These are phyloP conservation scores for Ypsolopha sequella DNA, from an alignment of 2,888 invertebrate species.

Conservation along the genomic window DNA sequence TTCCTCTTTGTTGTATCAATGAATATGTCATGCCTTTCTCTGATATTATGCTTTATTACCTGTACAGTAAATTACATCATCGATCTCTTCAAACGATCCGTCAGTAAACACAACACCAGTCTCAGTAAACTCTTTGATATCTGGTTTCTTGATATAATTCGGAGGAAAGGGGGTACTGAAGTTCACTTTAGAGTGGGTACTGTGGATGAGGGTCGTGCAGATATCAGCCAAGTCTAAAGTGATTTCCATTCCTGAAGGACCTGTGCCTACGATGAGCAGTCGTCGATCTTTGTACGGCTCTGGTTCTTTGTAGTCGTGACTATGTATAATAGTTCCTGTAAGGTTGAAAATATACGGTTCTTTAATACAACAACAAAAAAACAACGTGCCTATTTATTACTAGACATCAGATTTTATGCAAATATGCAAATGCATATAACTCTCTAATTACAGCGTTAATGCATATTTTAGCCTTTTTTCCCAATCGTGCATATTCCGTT, in stretches of 20 bases:
- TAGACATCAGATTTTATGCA: too few species aligned
- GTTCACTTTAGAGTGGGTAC: slow-evolving; percentile 55
- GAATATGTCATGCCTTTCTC: too few species aligned
- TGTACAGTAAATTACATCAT: slow-evolving; percentile 80
- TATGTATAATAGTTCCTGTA: slow-evolving; percentile 75
- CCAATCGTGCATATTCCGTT: too few species aligned
- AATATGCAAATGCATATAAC: too few species aligned
- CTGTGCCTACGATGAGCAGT: slow-evolving; percentile 78
- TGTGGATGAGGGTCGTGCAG: slow-evolving; percentile 57
- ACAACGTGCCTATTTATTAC: too few species aligned
- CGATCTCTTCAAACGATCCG: slow-evolving; percentile 69
- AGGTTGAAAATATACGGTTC: slow-evolving; percentile 13
- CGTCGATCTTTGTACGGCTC: slow-evolving; percentile 66
- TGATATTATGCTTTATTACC: slow-evolving; percentile 40
- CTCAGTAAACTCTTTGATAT: slow-evolving; percentile 57
- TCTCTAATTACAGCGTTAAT: too few species aligned
- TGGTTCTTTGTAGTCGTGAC: slow-evolving; percentile 78
- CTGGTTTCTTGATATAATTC: slow-evolving; percentile 62
- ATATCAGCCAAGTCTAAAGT: slow-evolving; percentile 67
- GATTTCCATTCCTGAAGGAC: slow-evolving; percentile 82
- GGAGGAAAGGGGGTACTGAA: slow-evolving; percentile 51
- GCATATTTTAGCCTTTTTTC: too few species aligned
- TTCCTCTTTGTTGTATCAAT: too few species aligned
- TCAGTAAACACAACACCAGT: slow-evolving; percentile 71
- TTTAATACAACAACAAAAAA: too few species aligned